Percentiles rank a stretch among this genome's conserved stretches.
Conservation (phyloP, 2,888 invertebrate species). For the Thymelicus sylvestris region DNA sequence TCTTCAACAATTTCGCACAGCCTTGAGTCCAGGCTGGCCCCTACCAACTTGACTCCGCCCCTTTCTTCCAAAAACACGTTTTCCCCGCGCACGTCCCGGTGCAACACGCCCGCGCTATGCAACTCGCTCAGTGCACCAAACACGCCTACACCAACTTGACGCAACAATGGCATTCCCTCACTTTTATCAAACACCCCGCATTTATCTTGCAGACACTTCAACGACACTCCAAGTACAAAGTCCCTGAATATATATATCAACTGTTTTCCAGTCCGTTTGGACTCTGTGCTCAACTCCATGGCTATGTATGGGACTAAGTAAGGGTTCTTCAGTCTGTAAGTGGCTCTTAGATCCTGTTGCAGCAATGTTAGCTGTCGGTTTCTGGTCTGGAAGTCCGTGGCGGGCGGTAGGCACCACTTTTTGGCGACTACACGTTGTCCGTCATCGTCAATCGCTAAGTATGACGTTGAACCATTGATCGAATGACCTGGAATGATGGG, state of each 20-base stretch:
- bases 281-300: conserved; percentile 87
- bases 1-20: conserved; percentile 84
- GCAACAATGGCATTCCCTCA: conserved; percentile 75
- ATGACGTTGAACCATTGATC: conserved; percentile 89
- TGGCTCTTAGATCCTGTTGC: conserved; percentile 91
- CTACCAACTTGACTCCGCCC: conserved; percentile 86
- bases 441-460: conserved; percentile 90
- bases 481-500: conserved; percentile 86
- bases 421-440: conserved; percentile 90
- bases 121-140: conserved; percentile 90
- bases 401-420: conserved; percentile 88
- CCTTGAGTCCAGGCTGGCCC: conserved; percentile 89
- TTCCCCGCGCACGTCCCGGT: conserved; percentile 91
- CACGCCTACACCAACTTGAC: conserved; percentile 89
- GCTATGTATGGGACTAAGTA: conserved; percentile 91
- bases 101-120: conserved; percentile 92
- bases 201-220: conserved; percentile 60
- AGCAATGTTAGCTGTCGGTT: conserved; percentile 86
- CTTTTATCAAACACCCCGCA: conserved; percentile 55
- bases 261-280: conserved; percentile 57
- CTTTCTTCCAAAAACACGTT: conserved; percentile 89
- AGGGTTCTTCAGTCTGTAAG: conserved; percentile 88
- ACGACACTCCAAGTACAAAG: conserved; percentile 83
- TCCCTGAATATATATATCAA: conserved; percentile 90
- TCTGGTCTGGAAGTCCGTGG: conserved; percentile 70